Evolutionary conservation across 2,888 invertebrate species (phyloP).

Genomic region (Calameuta filiformis): DNA sequence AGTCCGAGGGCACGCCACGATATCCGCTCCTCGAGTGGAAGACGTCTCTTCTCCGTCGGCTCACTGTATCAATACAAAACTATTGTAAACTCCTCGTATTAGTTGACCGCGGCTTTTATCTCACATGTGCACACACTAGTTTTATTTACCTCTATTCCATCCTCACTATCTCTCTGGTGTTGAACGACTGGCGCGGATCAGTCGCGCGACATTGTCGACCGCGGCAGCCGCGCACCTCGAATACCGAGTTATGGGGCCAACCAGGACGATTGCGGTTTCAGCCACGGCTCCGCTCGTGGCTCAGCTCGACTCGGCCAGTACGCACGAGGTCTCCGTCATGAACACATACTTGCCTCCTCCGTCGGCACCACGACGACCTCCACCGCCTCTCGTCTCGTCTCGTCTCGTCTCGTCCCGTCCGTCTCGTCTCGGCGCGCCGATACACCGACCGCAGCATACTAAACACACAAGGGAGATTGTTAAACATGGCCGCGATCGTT

Average conservation of each 20-base stretch:
- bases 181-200: not conserved
- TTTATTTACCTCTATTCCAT: not conserved
- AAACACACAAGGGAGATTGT: slow-evolving; percentile 51
- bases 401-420: slow-evolving; percentile 17
- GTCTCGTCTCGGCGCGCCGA: slow-evolving; percentile 41
- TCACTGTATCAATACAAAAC: not conserved
- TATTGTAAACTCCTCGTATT: not conserved
- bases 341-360: slow-evolving; percentile 39
- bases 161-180: not conserved
- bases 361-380: slow-evolving; percentile 32
- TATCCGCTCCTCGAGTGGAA: not conserved
- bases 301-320: slow-evolving; percentile 43
- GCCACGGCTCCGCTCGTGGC: slow-evolving; percentile 29
- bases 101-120: not conserved
- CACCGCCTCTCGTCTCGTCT: slow-evolving; percentile 25
- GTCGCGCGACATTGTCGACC: slow-evolving; percentile 29
- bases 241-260: slow-evolving; percentile 5
- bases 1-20: slow-evolving; percentile 25
- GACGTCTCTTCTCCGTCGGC: not conserved
- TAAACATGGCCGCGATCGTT: slow-evolving; percentile 52
- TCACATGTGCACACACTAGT: not conserved
- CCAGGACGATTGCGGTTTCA: slow-evolving; percentile 1
- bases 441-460: slow-evolving; percentile 56
- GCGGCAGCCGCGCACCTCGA: slow-evolving; percentile 1
- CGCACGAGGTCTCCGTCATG: slow-evolving; percentile 49